Conservation (phyloP, 2,888 invertebrate species). For the Mythimna albipuncta region DNA sequence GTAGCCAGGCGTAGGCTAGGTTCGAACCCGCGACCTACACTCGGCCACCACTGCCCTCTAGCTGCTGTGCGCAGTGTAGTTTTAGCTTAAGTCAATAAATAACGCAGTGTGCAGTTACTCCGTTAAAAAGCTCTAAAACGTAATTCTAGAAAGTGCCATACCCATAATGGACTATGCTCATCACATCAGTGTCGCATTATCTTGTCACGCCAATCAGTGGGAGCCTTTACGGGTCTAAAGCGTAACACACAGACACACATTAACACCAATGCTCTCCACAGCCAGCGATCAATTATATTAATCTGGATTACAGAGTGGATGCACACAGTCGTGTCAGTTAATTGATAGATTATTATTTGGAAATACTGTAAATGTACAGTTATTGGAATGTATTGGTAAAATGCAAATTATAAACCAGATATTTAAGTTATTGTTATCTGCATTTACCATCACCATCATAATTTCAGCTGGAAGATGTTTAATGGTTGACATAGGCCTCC, state of each 20-base stretch:
- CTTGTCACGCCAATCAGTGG: not conserved
- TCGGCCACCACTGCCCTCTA: too few species aligned
- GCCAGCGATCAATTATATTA: slow-evolving; percentile 40
- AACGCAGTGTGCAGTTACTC: too few species aligned
- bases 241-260: not conserved
- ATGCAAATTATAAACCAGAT: too few species aligned
- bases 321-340: slow-evolving; percentile 6
- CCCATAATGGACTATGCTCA: not conserved
- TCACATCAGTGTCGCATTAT: not conserved
- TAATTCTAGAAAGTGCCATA: not conserved
- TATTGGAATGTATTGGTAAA: not conserved
- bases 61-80: too few species aligned
- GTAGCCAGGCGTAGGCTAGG: too few species aligned
- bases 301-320: slow-evolving; percentile 14
- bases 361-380: not conserved
- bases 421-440: too few species aligned
- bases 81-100: too few species aligned
- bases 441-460: too few species aligned
- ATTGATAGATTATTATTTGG: slow-evolving; percentile 19
- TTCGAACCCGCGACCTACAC: too few species aligned
- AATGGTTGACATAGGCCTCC: too few species aligned
- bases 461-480: too few species aligned
- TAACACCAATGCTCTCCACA: slow-evolving; percentile 11
- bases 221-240: not conserved
- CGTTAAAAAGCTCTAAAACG: too few species aligned